Evolutionary conservation across 2,113 vertebrate genomes (phyloP), one percentile per base, ranked within the genome.

Genomic region (Nesogale talazaci): DNA sequence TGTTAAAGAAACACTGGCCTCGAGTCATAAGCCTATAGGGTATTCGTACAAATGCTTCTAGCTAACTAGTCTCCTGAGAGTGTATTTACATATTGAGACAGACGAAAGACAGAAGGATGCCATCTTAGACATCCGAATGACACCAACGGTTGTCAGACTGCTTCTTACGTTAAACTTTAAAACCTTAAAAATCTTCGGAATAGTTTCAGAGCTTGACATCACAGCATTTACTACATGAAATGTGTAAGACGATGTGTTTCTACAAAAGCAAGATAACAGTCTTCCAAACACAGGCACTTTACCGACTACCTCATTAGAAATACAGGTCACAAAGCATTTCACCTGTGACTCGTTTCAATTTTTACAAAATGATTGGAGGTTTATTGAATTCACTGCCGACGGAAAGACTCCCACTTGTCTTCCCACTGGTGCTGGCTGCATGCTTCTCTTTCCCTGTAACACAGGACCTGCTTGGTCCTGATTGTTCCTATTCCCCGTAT

Each of bases 151-250:
- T 95, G 34, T 59, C 75, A 95, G 61, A 84, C 72, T 57, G 19
- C 9, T 61, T 89, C n/a, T 40, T 31, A 77, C 2, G 29, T 84
- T 83, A 88, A 89, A 19, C 56, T 88, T 93, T 93, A 88, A 88
- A 86, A 69, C 29, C 40, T 72, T 92, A 89, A 89, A 89, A 83
- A 52, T 42, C 89, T 36, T 87, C 14, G 29, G 42, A 92, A 69
- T 83, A 91, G 89, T 72, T 63, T 88, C 40, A 88, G 57, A 78
- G 79, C n/a, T 87, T 92, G 27, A 46, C 42, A 76, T 12, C 61
- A 10, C 34, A 17, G 12, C 8, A 76, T 79, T 89, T 86, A 19
- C 4, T 34, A 31, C 87, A 29, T 59, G 63, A 78, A 77, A 57
- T 74, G 80, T 86, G 11, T 92, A 77, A 80, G 15, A 78, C 3